Evolutionary conservation across 1,140 invertebrate species (phyloP).

Genomic region (Sesamia nonagrioides): DNA sequence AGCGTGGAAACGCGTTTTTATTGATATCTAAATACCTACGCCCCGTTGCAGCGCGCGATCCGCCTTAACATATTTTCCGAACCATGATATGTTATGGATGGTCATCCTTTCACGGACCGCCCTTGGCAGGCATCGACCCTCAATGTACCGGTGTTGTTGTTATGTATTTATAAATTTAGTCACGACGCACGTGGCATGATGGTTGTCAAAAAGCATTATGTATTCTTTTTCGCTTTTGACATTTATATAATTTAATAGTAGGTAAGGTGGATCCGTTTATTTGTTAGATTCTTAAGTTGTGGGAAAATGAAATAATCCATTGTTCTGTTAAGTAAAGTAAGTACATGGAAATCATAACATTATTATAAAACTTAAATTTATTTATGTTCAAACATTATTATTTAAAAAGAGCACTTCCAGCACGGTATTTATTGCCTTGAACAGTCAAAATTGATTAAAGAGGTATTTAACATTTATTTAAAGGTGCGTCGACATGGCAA

Average conservation of each 20-base stretch:
- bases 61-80: too few species aligned
- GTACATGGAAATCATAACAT: not conserved
- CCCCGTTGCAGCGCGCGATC: too few species aligned
- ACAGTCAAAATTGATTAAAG: constrained; percentile 39
- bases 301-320: constrained; percentile 4
- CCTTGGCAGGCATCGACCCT: too few species aligned
- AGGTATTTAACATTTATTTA: not conserved
- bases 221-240: not conserved
- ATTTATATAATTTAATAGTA: not conserved
- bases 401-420: constrained; percentile 4
- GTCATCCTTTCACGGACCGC: too few species aligned
- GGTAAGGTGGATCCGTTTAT: not conserved
- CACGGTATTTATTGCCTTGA: constrained; percentile 31
- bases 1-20: too few species aligned
- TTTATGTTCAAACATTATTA: not conserved
- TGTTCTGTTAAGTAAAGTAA: not conserved
- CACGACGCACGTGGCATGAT: too few species aligned
- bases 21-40: too few species aligned
- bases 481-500: not conserved
- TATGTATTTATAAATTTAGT: too few species aligned
- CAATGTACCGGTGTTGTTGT: too few species aligned
- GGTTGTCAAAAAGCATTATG: not conserved
- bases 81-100: too few species aligned
- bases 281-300: not conserved
- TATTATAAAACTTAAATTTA: not conserved